Conservation (phyloP, 1,140 invertebrate genomes). For the Ptiloglossa arizonensis region DNA sequence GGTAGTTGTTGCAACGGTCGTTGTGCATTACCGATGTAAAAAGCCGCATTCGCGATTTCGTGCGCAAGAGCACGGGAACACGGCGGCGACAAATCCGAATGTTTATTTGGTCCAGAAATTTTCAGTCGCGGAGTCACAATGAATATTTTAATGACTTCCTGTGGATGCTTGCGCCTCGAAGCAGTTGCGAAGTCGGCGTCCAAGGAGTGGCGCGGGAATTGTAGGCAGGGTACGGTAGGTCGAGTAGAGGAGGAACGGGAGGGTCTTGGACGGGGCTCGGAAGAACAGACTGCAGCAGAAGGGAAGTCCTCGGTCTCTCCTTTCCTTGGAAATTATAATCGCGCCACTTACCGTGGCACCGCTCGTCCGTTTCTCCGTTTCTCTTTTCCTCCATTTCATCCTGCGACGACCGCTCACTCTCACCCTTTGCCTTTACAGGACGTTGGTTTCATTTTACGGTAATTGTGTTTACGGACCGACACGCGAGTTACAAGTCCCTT, state of each 20-base stretch:
- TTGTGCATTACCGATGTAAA: background rate
- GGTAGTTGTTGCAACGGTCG: background rate
- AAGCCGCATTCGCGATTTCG: background rate
- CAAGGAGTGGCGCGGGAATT: constrained; percentile 17
- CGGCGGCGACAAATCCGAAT: constrained; percentile 45
- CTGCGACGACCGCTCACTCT: background rate
- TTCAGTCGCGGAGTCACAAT: constrained; percentile 56
- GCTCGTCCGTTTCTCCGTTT: constrained; percentile 55
- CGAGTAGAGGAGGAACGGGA: background rate
- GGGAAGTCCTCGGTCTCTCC: constrained; percentile 56
- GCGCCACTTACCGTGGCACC: constrained; percentile 67
- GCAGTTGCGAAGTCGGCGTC: constrained; percentile 55
- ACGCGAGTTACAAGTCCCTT: constrained; percentile 65
- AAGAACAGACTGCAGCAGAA: constrained; percentile 60
- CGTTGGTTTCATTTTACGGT: constrained; percentile 59
- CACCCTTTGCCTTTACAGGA: constrained; percentile 16
- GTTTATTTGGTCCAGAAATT: constrained; percentile 63
- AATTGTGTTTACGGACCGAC: constrained; percentile 73
- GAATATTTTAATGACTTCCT: constrained; percentile 69
- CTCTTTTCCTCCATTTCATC: constrained; percentile 17
- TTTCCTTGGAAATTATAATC: constrained; percentile 71
- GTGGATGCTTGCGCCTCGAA: constrained; percentile 60
- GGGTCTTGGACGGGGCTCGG: constrained; percentile 30
- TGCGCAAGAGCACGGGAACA: background rate
- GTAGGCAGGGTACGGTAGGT: background rate